Base-by-base conservation (phyloP, 2,797 vertebrate genomes). In the Cottoperca gobio region DNA sequence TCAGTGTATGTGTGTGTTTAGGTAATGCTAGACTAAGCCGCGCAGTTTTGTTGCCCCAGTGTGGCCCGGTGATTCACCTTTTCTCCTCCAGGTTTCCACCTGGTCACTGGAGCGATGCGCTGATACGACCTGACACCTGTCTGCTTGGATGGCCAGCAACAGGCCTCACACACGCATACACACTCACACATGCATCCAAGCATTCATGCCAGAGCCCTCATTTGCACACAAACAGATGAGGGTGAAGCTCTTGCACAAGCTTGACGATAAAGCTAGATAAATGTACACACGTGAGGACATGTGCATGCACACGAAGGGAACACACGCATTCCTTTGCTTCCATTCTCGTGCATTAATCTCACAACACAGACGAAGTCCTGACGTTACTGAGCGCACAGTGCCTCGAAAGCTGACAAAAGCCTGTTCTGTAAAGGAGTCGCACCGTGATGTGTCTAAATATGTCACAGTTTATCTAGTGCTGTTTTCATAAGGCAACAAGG, bases 61-160 rank as follows among this genome's bases (percentile, higher is more conserved):
- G 81, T 83, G 77, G 78, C 75, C 67, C 49, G 1, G 76, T 92
- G 92, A 93, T 84, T 93, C 91, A 93, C 88, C 87, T 90, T 90
- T 90, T 75, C 90, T 91, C 90, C 91, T 90, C 88, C 85, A 88
- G 86, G 84, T 93, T 91, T 91, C 86, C 89, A 92, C 91, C 92
- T 91, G 93, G 89, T 84, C 90, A 87, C 73, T 79, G 88, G 86
- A 92, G 89, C 89, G 42, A 70, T 46, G 73, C 50, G 19, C 62
- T 90, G 90, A 94, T 92, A 81, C 60, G 85, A 92, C 86, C 87
- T 87, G 93, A 92, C 92, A 93, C 89, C 92, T 93, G 92, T 92
- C 91, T 85, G 82, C 89, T 90, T 90, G 86, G 82, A 92, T 93
- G 91, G 89, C 86, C 85, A 83, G 86, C 86, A 89, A 89, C 86